Percentiles rank a stretch among this genome's conserved stretches.
Conservation (phyloP, 2,113 vertebrate species). For the Balaeniceps rex region DNA sequence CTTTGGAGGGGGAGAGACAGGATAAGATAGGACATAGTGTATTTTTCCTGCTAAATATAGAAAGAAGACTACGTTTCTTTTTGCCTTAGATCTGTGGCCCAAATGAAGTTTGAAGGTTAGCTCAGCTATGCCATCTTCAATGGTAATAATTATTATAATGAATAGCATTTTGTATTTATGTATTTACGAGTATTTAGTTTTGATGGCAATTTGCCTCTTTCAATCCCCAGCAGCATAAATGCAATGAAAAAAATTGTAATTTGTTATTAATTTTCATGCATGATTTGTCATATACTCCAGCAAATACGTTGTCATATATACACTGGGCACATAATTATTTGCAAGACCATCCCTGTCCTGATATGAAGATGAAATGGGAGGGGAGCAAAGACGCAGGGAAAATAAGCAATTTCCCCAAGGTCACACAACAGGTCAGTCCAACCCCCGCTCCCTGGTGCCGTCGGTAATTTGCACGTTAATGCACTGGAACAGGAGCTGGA, state of each 20-base stretch:
- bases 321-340: not conserved
- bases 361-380: not conserved
- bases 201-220: not conserved
- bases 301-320: not conserved
- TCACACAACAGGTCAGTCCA: not conserved
- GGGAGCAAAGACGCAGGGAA: not conserved
- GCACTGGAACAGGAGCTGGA: not conserved
- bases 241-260: not conserved
- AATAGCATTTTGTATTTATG: not conserved
- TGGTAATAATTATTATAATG: not conserved
- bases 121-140: not conserved
- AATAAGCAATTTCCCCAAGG: not conserved
- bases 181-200: not conserved
- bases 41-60: not conserved
- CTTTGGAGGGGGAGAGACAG: not conserved
- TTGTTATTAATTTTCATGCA: not conserved
- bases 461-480: not conserved
- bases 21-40: not conserved
- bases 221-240: not conserved
- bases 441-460: not conserved
- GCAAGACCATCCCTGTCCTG: fast-evolving
- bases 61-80: not conserved
- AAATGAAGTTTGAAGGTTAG: not conserved
- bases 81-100: not conserved
- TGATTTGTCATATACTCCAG: not conserved